Evolutionary conservation across 2,888 invertebrate species (phyloP).

Genomic region (Hirtodrosophila duncani): DNA sequence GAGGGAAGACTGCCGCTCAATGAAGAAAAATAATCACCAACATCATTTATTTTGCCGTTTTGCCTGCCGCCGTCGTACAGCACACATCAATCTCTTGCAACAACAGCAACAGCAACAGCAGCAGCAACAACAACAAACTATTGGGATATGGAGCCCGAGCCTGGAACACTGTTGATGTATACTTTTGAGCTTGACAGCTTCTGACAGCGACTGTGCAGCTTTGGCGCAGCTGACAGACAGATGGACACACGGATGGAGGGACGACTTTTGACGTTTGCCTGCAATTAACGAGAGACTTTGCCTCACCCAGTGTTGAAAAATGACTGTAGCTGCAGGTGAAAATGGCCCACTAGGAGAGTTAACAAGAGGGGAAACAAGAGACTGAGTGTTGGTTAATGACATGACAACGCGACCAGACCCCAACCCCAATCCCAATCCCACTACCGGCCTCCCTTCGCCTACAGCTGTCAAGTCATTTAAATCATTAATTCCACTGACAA

Average conservation of each 20-base stretch:
- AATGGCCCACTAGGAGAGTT: too few species aligned
- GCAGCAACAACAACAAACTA: conserved; percentile 42
- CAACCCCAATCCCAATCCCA: conserved; percentile 3
- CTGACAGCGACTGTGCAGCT: conserved; percentile 50
- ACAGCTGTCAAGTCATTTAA: conserved; percentile 61
- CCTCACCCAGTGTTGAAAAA: conserved; percentile 64
- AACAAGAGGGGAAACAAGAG: too few species aligned
- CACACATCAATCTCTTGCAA: conserved; percentile 75
- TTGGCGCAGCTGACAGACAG: conserved; percentile 63
- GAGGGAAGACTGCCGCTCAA: conserved; percentile 57
- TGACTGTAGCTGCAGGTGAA: conserved; percentile 50
- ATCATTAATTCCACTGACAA: conserved; percentile 74
- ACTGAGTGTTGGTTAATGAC: conserved; percentile 67
- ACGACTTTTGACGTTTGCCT: conserved; percentile 76
- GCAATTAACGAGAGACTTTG: conserved; percentile 69
- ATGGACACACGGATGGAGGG: too few species aligned
- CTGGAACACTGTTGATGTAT: conserved; percentile 24
- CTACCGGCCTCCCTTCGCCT: background rate
- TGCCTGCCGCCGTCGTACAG: conserved; percentile 69
- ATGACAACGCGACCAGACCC: conserved; percentile 47
- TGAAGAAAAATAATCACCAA: conserved; percentile 77
- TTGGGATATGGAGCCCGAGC: conserved; percentile 19
- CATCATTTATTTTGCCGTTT: conserved; percentile 77
- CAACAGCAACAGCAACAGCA: conserved; percentile 36
- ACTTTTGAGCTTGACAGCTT: conserved; percentile 59